Base-by-base conservation (phyloP, 2,113 vertebrate species). In the Carassius carassius region DNA sequence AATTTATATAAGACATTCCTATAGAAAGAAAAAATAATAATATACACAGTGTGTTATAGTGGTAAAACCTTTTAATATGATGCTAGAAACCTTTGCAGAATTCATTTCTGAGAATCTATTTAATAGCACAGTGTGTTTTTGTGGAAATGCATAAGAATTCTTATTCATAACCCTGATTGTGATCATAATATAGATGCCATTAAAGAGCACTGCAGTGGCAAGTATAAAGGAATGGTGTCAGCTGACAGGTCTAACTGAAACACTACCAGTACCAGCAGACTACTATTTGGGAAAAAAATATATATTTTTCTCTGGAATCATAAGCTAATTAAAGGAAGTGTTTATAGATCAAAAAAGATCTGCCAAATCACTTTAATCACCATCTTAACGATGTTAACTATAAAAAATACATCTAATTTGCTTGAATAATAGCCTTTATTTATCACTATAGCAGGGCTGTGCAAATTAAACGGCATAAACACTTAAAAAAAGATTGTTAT, bases 401-500 rank as follows among this genome's bases (percentile, higher is more conserved):
- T 65, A 80, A 80, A 78, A 78, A 80, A 80, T 83, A 47, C 79
- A 83, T 84, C 78, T 85, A 83, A 87, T 84, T 76, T 88, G 77
- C 84, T 88, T 88, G 84, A 87, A 85, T 87, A 89, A 73, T 88
- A 85, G 77, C 81, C 54, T 84, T 72, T 78, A 85, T 89, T 87
- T 82, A 84, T 83, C 76, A 63, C 70, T 78, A 49, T 89, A 87
- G 85, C 84, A 84, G 81, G 72, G 76, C 77, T 86, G 78, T 85
- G 85, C 81, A 89, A 90, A 92, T 92, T 87, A 88, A 86, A 85
- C 72, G 83, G 86, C 90, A 88, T 90, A 90, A 91, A 91, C 87
- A 89, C 84, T 90, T 84, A 7, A 90, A 86, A 90, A 83, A 85
- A 87, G 67, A 87, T 81, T 87, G 84, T 89, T 88, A 90, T 92